Base-by-base conservation (phyloP, 92 coral and sea anemone genomes). In the Parazoanthus atlanticus region DNA sequence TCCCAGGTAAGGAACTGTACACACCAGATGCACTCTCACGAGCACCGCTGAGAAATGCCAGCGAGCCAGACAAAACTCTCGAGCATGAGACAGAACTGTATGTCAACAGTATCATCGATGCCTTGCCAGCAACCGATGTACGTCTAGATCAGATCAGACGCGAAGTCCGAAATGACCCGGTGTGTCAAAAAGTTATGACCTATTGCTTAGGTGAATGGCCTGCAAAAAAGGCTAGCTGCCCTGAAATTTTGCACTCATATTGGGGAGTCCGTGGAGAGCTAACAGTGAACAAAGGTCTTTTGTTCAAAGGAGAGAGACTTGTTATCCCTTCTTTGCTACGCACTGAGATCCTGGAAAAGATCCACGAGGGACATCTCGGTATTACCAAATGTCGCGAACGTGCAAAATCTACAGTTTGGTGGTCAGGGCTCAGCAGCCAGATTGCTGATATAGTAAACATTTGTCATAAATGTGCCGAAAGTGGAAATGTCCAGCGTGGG, bases 11-110 rank as follows among this genome's bases (percentile, higher is more conserved):
- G 40, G 40, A 69, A 69, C 38, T 90, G 82, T 72, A 80, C 54
- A 86, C 92, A 80, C 90, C 88, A 46, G 92, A 90, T 75, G 64
- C 90, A 30, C 47, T 80, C 46, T 90, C 92, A 32, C 65, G 92
- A 80, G 71, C 84, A 41, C 92, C 84, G 12, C 33, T 69, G 67
- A 17, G 77, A 56, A 69, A 76, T 61, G 30, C 41, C 86, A 75
- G 34, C 56, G 54, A 49, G 40, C 40, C 52, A 0, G 80, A 47
- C 56, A 76, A n/a, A 65, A 61, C 9, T 40, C 70, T 46, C 17
- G 0, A 61, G 32, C 13, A 69, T 17, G 88, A 79, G 75, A 74
- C 78, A 40, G 28, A 81, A 26, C 40, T 49, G 7, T 84, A 79
- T 79, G 85, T 85, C 4, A 38, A 65, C 82, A 73, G 82, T 47